Conservation (phyloP, 2,797 vertebrate genomes). For the Chiroxiphia lanceolata region DNA sequence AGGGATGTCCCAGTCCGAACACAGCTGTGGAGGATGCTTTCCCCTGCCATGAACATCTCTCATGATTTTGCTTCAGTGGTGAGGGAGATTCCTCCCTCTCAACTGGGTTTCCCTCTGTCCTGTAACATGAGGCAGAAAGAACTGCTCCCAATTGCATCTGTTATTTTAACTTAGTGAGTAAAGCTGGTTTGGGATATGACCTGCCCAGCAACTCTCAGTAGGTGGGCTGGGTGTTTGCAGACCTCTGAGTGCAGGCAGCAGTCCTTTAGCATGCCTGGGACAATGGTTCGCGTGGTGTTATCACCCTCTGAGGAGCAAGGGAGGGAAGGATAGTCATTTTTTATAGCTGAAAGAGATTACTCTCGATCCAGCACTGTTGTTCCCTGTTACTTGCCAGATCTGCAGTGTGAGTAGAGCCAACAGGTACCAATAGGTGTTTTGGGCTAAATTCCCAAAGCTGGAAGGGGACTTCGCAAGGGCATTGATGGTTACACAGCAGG, state of each 20-base stretch:
- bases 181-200: background rate
- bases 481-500: background rate
- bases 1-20: background rate
- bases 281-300: background rate
- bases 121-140: background rate
- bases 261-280: background rate
- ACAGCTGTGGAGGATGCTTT: background rate
- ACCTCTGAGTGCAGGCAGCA: background rate
- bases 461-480: background rate
- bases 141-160: background rate
- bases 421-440: background rate
- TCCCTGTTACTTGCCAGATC: background rate
- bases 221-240: background rate
- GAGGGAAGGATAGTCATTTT: background rate
- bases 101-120: background rate
- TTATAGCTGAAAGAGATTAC: background rate
- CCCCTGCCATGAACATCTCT: background rate
- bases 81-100: background rate
- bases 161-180: background rate
- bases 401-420: background rate
- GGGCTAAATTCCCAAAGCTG: background rate
- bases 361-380: background rate
- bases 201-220: background rate
- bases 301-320: background rate
- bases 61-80: background rate